phyloP scores from a whole-genome alignment of 2,797 vertebrate species.

The Epinephelus coioides region DNA sequence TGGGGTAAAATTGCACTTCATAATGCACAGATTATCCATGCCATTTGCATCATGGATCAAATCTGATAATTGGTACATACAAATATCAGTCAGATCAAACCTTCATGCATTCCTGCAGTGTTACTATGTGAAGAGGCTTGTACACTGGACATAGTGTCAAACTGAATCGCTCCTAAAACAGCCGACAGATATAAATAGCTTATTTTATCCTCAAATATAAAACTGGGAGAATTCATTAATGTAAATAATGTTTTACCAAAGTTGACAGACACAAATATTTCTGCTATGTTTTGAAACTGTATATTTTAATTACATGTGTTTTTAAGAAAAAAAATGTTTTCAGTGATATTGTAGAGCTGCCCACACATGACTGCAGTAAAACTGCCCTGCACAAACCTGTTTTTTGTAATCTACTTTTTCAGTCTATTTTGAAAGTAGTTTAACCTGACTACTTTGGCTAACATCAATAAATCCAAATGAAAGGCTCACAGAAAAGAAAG shows the following conservation, averaged over 20 bases:
- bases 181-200: neutral
- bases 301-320: neutral
- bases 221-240: neutral
- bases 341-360: no score
- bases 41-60: neutral
- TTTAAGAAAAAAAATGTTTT: no score
- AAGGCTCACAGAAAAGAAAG: no score
- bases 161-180: neutral
- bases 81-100: neutral
- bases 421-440: no score
- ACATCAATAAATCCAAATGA: no score
- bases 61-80: neutral
- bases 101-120: neutral
- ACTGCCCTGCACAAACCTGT: no score
- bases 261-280: conserved; percentile 5
- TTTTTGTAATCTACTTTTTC: no score
- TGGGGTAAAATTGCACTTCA: neutral
- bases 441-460: no score
- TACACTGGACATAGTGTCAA: neutral
- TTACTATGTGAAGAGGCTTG: conserved; percentile 1
- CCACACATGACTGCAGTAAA: no score
- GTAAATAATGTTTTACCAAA: conserved; percentile 15
- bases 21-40: neutral
- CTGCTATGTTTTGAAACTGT: neutral
- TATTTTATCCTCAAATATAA: neutral